Conservation (phyloP, 1,140 invertebrate species). For the Pollicipes pollicipes region DNA sequence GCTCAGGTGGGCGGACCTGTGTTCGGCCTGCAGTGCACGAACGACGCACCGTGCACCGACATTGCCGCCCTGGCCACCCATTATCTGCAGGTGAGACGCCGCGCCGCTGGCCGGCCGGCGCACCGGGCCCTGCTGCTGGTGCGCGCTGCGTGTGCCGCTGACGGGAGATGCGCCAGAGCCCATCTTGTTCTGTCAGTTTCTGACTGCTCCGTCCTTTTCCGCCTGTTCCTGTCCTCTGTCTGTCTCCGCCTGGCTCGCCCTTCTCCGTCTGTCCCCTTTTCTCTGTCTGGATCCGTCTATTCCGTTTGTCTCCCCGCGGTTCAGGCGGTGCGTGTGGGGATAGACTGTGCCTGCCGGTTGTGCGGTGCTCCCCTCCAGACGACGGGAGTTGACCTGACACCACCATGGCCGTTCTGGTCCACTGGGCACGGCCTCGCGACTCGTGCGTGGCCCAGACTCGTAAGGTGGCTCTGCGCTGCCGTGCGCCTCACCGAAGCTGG, state of each 20-base stretch:
- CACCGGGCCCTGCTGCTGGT: conserved; percentile 23
- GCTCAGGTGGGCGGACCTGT: conserved; percentile 50
- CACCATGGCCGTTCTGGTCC: too few species aligned
- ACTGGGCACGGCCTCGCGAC: too few species aligned
- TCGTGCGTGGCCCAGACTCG: too few species aligned
- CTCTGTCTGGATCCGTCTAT: too few species aligned
- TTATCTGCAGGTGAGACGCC: conserved; percentile 49
- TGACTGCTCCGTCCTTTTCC: background rate
- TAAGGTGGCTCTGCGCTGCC: too few species aligned
- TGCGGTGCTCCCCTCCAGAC: too few species aligned
- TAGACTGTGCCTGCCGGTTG: too few species aligned
- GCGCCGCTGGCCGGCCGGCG: conserved; percentile 31
- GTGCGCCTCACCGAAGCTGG: too few species aligned
- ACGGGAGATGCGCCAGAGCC: background rate
- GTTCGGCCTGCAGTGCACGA: conserved; percentile 75
- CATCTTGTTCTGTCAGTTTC: background rate
- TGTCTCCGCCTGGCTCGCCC: background rate
- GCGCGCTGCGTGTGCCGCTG: background rate
- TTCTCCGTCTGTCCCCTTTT: too few species aligned
- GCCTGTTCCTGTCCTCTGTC: background rate
- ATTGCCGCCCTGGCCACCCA: conserved; percentile 54
- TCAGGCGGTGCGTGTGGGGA: too few species aligned
- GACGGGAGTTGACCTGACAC: too few species aligned
- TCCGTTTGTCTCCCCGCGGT: too few species aligned
- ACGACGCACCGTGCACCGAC: conserved; percentile 48